Evolutionary conservation across 2,113 vertebrate genomes (phyloP).

Genomic region (Plotosus lineatus): DNA sequence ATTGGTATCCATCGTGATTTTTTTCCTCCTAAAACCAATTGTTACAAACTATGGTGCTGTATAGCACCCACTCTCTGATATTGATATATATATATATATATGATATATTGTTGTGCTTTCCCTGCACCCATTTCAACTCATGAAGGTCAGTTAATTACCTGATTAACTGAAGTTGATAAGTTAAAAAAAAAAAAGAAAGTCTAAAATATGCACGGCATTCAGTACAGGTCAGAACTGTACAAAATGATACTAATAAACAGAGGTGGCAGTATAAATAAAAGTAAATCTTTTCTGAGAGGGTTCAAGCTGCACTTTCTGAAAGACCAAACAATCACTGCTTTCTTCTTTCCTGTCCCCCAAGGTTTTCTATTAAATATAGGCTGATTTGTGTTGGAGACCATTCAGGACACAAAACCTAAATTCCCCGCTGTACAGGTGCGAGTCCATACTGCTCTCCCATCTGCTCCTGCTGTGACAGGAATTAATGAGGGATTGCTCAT

Average conservation of each 20-base stretch:
- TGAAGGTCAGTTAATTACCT: not conserved
- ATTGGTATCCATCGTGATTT: not conserved
- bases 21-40: not conserved
- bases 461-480: not conserved
- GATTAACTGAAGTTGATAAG: not conserved
- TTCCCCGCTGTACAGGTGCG: not conserved
- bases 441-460: not conserved
- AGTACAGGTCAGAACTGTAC: not conserved
- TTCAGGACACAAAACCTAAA: not conserved
- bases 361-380: not conserved
- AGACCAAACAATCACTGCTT: not conserved
- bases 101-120: not conserved
- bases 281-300: not conserved
- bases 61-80: not conserved
- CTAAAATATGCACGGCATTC: not conserved
- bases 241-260: not conserved
- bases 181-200: not conserved
- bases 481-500: conserved; percentile 8
- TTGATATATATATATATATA: too few species aligned
- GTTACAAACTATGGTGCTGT: not conserved
- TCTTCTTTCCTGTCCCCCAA: not conserved
- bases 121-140: not conserved
- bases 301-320: not conserved
- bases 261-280: not conserved
- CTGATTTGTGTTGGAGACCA: not conserved